These are phyloP conservation scores for Pluvianellus socialis DNA, from an alignment of 2,113 vertebrate genomes.

Conservation along the genomic window DNA sequence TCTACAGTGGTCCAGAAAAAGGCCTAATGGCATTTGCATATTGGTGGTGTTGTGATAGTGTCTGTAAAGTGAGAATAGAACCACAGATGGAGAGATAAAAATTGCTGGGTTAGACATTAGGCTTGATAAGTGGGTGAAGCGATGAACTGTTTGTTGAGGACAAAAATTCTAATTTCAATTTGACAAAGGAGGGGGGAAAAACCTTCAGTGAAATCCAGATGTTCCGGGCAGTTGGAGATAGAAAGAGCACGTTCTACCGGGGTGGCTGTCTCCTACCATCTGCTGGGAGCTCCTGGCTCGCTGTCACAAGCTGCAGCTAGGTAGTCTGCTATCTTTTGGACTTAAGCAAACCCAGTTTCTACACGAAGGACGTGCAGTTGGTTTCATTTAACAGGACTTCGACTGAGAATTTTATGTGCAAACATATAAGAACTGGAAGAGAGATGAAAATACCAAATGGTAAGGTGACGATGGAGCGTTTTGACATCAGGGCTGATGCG, in stretches of 20 bases:
- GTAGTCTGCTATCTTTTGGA: background rate
- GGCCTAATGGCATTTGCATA: background rate
- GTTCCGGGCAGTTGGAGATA: background rate
- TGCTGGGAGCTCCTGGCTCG: background rate
- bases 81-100: background rate
- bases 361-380: fast-evolving
- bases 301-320: background rate
- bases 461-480: background rate
- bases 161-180: background rate
- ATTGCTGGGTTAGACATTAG: background rate
- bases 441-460: background rate
- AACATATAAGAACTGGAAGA: background rate
- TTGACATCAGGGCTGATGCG: background rate
- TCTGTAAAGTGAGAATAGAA: background rate
- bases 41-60: background rate
- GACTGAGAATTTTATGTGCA: background rate
- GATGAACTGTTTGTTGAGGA: background rate
- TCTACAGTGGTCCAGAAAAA: background rate
- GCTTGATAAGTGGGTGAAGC: background rate
- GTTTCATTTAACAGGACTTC: background rate
- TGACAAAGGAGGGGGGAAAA: background rate
- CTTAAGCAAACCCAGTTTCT: background rate
- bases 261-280: background rate
- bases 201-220: background rate
- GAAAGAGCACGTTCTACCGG: background rate